phyloP scores from a whole-genome alignment of 2,113 vertebrate genomes.

The Vanacampus margaritifer region DNA sequence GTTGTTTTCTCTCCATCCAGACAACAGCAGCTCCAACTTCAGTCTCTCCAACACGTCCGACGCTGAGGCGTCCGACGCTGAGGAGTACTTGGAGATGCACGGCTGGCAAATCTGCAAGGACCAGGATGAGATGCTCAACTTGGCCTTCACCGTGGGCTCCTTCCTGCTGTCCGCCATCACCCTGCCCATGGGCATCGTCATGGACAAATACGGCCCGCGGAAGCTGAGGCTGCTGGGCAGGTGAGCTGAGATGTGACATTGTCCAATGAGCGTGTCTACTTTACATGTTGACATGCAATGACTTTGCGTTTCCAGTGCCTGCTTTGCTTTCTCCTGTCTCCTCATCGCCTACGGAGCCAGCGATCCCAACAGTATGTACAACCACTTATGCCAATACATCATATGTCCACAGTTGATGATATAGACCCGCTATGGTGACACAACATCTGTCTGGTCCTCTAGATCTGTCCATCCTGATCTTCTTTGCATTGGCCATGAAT shows the following conservation, averaged over 20 bases:
- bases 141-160: constrained; percentile 96
- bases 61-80: constrained; percentile 7
- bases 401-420: neutral
- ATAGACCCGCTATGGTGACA: neutral
- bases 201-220: constrained; percentile 96
- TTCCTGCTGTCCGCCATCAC: constrained; percentile 96
- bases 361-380: constrained; percentile 84
- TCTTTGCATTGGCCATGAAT: constrained; percentile 89
- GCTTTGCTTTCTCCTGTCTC: constrained; percentile 90
- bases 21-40: constrained; percentile 50
- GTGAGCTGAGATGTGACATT: constrained; percentile 61
- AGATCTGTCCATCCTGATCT: constrained; percentile 96
- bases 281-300: neutral
- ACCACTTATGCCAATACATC: neutral
- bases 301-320: constrained; percentile 75
- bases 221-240: constrained; percentile 93
- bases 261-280: neutral
- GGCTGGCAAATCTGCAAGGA: constrained; percentile 90
- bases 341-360: constrained; percentile 92
- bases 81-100: constrained; percentile 74
- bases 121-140: constrained; percentile 95
- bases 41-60: constrained; percentile 43
- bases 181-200: constrained; percentile 92
- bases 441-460: constrained; percentile 18
- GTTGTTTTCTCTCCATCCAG: constrained; percentile 25